Percentiles rank a stretch among this genome's conserved stretches.
phyloP scores from a whole-genome alignment of 2,113 vertebrate genomes.

The Pelecanus crispus region DNA sequence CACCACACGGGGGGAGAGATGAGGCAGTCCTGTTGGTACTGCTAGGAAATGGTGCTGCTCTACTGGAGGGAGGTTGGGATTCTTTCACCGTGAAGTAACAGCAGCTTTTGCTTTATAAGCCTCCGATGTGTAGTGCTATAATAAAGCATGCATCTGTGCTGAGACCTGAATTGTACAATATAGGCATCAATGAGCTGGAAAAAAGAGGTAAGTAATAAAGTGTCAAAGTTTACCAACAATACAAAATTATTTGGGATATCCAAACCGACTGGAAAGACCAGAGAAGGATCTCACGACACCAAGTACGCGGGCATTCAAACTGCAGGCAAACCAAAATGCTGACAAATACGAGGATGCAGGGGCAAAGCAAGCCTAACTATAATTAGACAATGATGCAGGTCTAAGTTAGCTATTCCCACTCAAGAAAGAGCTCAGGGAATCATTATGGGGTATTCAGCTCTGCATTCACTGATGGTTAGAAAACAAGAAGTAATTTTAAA shows the following conservation, averaged over 20 bases:
- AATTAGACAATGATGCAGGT: background rate
- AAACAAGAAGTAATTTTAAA: background rate
- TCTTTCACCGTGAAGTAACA: constrained; percentile 4
- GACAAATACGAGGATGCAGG: background rate
- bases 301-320: background rate
- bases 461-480: background rate
- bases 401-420: background rate
- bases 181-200: background rate
- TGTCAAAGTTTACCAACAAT: background rate
- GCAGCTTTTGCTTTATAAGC: constrained; percentile 55
- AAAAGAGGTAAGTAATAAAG: background rate
- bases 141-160: background rate
- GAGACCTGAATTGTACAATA: too few species aligned
- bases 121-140: background rate
- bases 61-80: background rate
- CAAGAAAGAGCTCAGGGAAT: background rate
- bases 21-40: background rate
- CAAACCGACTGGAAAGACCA: background rate
- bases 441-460: background rate
- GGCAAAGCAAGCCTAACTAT: background rate
- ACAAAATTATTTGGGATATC: background rate
- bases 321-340: background rate
- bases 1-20: background rate
- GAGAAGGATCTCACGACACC: background rate
- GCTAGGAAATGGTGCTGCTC: background rate